Evolutionary conservation across 2,797 vertebrate species (phyloP).

Genomic region (Silurus lanzhouensis): DNA sequence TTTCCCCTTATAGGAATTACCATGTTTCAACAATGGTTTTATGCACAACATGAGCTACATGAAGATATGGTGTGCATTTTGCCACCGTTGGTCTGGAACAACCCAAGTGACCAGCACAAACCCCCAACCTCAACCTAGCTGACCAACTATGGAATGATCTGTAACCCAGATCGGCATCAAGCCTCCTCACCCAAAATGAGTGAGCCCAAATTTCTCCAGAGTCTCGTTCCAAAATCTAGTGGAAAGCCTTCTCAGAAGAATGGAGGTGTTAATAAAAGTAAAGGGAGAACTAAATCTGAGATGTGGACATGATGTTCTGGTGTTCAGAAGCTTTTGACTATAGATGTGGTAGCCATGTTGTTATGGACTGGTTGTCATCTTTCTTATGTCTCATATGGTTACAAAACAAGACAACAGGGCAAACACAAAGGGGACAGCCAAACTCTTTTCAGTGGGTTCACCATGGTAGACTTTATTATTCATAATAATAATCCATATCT

Average conservation of each 20-base stretch:
- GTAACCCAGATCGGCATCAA: not conserved
- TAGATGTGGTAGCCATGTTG: not conserved
- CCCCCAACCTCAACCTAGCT: not conserved
- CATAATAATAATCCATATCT: not conserved
- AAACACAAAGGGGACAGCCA: not conserved
- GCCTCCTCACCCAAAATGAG: not conserved
- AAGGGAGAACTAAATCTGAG: not conserved
- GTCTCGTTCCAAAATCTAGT: not conserved
- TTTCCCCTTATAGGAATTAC: not conserved
- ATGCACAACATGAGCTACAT: not conserved
- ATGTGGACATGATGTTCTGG: not conserved
- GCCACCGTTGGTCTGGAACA: not conserved
- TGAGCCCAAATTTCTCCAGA: not conserved
- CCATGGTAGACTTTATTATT: not conserved
- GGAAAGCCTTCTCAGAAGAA: not conserved
- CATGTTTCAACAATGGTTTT: not conserved
- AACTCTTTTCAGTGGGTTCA: not conserved
- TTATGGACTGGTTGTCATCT: not conserved
- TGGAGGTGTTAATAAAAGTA: not conserved
- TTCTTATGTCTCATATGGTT: not conserved
- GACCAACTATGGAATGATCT: not conserved
- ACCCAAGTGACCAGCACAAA: no score
- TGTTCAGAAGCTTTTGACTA: not conserved
- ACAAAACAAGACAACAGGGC: not conserved
- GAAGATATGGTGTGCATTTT: not conserved